phyloP scores from a whole-genome alignment of 2,113 vertebrate genomes.

The Dasyornis broadbenti region DNA sequence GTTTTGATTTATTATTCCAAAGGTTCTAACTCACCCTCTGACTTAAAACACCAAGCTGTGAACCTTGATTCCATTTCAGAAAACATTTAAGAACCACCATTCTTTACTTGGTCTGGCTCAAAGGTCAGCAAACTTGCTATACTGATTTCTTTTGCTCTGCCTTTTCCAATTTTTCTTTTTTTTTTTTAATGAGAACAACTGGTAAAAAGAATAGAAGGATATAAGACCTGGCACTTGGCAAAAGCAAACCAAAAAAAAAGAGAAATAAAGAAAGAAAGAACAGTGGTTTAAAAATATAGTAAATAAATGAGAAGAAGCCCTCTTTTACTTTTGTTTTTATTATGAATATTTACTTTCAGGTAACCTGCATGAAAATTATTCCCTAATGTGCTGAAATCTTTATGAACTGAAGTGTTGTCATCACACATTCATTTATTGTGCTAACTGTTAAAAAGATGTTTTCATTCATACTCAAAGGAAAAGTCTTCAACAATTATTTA shows the following conservation, averaged over 20 bases:
- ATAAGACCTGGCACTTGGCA: not conserved
- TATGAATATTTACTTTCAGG: not conserved
- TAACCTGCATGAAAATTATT: not conserved
- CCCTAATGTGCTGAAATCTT: not conserved
- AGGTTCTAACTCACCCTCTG: not conserved
- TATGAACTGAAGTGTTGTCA: not conserved
- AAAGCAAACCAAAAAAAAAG: not conserved
- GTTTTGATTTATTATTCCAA: not conserved
- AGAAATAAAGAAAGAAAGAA: not conserved
- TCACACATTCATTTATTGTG: not conserved
- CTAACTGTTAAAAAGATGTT: not conserved
- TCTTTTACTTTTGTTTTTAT: not conserved
- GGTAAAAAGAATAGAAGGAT: not conserved
- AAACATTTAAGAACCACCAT: not conserved
- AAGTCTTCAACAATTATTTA: not conserved
- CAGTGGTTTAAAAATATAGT: not conserved
- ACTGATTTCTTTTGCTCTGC: not conserved
- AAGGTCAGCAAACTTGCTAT: not conserved
- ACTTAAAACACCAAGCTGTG: not conserved
- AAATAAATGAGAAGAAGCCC: not conserved
- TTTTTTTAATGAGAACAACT: not conserved
- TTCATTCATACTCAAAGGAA: not conserved
- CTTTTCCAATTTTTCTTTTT: not conserved
- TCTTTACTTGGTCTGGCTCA: not conserved
- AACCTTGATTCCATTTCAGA: not conserved